phyloP scores from a whole-genome alignment of 2,888 invertebrate genomes.

The Conchocele bisecta region DNA sequence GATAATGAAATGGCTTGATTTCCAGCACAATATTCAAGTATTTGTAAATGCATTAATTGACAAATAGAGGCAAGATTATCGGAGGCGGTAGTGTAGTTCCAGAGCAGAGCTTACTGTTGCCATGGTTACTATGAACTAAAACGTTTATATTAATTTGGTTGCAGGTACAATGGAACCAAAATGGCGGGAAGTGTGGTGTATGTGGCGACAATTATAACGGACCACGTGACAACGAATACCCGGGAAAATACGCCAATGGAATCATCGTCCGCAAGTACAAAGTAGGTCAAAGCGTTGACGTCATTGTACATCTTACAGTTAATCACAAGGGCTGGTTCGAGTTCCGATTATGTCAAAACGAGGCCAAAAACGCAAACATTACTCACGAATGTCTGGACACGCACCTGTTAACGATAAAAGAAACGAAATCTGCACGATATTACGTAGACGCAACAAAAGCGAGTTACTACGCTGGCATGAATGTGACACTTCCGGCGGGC shows the following conservation, averaged over 20 bases:
- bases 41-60: no score
- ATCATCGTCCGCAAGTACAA: conserved; percentile 46
- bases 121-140: no score
- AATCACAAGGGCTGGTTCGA: conserved; percentile 60
- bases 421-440: conserved; percentile 34
- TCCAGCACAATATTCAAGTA: no score
- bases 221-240: conserved; percentile 40
- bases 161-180: conserved; percentile 51
- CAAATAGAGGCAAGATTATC: no score
- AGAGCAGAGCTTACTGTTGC: no score
- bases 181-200: conserved; percentile 58
- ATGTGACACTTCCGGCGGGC: conserved; percentile 88
- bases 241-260: conserved; percentile 55
- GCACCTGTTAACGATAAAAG: conserved; percentile 44
- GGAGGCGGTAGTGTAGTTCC: no score
- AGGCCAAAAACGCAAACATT: conserved; percentile 38
- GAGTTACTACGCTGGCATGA: conserved; percentile 46
- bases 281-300: conserved; percentile 26
- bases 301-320: conserved; percentile 54
- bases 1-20: no score
- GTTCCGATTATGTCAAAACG: conserved; percentile 43
- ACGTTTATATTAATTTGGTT: not conserved
- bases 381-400: conserved; percentile 73
- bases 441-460: conserved; percentile 18
- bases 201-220: conserved; percentile 51